A percentile compares a stretch with the other conserved stretches of the same genome.
These are phyloP conservation scores for Sebastes kiyomatsui DNA, from an alignment of 2,797 vertebrate genomes.

Conservation along the genomic window DNA sequence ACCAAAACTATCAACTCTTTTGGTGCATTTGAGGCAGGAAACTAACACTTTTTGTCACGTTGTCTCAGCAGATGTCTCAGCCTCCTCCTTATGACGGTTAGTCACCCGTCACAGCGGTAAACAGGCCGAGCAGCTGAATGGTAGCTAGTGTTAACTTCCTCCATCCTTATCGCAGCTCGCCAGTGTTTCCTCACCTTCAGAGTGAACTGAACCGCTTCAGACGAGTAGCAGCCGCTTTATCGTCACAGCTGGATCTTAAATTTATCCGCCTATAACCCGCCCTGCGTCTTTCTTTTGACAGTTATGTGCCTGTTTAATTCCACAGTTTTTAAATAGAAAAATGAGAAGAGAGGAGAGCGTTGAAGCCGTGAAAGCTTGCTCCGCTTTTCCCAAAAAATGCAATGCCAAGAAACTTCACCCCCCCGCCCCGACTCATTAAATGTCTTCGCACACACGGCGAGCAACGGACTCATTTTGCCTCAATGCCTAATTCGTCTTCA, in stretches of 20 bases:
- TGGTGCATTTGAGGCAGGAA: background rate
- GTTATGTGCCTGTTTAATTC: constrained; percentile 15
- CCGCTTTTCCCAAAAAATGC: background rate
- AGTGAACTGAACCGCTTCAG: background rate
- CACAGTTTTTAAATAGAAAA: background rate
- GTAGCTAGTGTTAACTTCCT: constrained; percentile 23
- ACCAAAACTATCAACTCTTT: background rate
- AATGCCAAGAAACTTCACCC: background rate
- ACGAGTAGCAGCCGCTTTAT: background rate
- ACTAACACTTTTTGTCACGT: background rate
- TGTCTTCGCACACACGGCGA: background rate
- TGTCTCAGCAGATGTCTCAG: background rate
- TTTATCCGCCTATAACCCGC: background rate
- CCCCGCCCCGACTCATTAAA: background rate
- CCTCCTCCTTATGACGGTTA: background rate
- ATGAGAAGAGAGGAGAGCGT: background rate
- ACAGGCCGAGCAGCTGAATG: background rate
- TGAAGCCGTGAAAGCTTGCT: background rate
- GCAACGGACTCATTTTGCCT: background rate
- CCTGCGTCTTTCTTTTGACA: background rate
- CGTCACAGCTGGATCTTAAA: background rate
- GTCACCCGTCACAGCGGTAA: background rate
- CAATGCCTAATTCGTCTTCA: background rate
- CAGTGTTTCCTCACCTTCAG: background rate
- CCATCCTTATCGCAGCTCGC: background rate